phyloP scores from a whole-genome alignment of 2,113 vertebrate species.

The Thalassoma bifasciatum region DNA sequence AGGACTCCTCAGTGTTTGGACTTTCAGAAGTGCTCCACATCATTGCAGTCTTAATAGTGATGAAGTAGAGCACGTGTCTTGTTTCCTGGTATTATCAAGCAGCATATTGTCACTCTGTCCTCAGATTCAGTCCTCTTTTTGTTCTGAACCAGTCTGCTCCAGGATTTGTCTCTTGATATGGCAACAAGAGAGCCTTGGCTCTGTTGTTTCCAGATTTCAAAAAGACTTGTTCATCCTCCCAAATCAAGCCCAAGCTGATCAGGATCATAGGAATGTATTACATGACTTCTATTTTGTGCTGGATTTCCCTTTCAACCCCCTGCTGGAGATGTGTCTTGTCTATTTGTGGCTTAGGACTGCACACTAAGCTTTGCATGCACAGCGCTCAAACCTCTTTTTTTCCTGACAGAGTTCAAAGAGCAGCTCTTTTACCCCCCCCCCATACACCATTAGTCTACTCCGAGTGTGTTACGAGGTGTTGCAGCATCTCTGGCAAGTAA shows the following conservation, averaged over 20 bases:
- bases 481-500: conserved; percentile 48
- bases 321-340: conserved; percentile 23
- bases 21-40: neutral
- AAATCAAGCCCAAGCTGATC: conserved; percentile 40
- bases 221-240: conserved; percentile 36
- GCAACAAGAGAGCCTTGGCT: conserved; percentile 36
- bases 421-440: conserved; percentile 34
- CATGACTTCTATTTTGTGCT: conserved; percentile 29
- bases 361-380: conserved; percentile 11
- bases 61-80: neutral
- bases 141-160: conserved; percentile 15
- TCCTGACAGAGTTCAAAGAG: conserved; percentile 54
- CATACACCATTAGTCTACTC: conserved; percentile 61
- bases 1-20: conserved; percentile 1
- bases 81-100: neutral
- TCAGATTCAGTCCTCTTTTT: conserved; percentile 13
- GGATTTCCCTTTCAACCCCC: conserved; percentile 26
- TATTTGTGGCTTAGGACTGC: conserved; percentile 10
- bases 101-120: conserved; percentile 12
- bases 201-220: conserved; percentile 34
- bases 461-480: conserved; percentile 52
- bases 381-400: conserved; percentile 17
- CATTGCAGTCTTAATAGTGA: neutral
- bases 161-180: conserved; percentile 44
- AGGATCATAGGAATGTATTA: conserved; percentile 48